These are phyloP conservation scores for Belgica antarctica DNA, from an alignment of 2,888 invertebrate genomes.

Conservation along the genomic window DNA sequence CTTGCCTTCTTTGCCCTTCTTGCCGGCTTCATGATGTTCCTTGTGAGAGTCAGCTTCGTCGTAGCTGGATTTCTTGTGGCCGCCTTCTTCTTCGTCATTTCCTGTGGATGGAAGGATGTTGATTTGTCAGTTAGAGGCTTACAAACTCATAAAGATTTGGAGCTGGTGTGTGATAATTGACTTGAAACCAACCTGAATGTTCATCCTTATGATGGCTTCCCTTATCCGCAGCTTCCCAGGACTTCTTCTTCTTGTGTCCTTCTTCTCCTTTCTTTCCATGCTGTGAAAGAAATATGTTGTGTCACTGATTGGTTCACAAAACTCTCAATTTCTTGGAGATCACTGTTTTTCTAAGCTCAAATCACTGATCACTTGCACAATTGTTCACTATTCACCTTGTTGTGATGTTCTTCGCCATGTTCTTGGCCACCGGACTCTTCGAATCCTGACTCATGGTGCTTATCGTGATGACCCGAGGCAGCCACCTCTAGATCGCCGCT, in stretches of 20 bases:
- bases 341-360: not conserved
- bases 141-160: not conserved
- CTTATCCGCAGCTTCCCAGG: constrained; percentile 75
- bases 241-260: constrained; percentile 72
- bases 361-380: too few species aligned
- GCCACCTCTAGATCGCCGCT: constrained; percentile 22
- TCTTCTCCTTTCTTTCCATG: constrained; percentile 75
- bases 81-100: constrained; percentile 62
- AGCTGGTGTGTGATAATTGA: too few species aligned
- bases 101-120: not conserved
- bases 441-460: not conserved
- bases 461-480: constrained; percentile 27
- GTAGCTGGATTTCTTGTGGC: constrained; percentile 77
- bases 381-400: too few species aligned
- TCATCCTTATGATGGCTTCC: constrained; percentile 76
- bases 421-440: constrained; percentile 48
- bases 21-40: constrained; percentile 73
- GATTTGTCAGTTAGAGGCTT: not conserved
- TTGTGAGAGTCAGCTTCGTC: constrained; percentile 73
- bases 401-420: constrained; percentile 51
- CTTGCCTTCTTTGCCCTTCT: constrained; percentile 76
- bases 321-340: not conserved
- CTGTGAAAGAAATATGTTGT: constrained; percentile 56
- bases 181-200: constrained; percentile 70
- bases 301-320: constrained; percentile 63